Evolutionary conservation across 1,140 invertebrate genomes (phyloP).

Genomic region (Calephelis virginiensis): DNA sequence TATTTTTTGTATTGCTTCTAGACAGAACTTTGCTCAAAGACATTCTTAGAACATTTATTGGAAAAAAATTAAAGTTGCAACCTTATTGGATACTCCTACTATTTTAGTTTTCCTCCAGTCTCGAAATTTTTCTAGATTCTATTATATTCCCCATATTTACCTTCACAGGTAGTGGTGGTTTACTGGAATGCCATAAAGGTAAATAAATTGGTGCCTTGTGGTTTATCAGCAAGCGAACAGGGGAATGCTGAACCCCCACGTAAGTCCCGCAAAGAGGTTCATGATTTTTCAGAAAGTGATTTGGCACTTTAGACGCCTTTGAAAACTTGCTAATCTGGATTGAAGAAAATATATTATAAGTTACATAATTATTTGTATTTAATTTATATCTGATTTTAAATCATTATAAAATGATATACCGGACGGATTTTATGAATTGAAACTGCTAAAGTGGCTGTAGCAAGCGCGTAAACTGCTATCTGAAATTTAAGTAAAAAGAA

Average conservation of each 20-base stretch:
- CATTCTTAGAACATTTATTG: too few species aligned
- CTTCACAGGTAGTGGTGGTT: constrained; percentile 73
- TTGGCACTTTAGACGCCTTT: constrained; percentile 65
- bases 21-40: too few species aligned
- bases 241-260: constrained; percentile 64
- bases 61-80: too few species aligned
- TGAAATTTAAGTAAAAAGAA: constrained; percentile 47
- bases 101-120: too few species aligned
- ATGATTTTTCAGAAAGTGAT: constrained; percentile 68
- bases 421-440: constrained; percentile 75
- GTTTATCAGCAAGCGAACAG: constrained; percentile 61
- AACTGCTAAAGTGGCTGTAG: constrained; percentile 65
- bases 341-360: constrained; percentile 32
- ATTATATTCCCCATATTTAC: constrained; percentile 36
- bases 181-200: constrained; percentile 76
- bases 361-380: constrained; percentile 52
- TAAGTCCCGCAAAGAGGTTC: constrained; percentile 62
- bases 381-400: neutral
- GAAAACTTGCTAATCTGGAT: constrained; percentile 77
- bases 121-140: too few species aligned
- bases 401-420: constrained; percentile 50
- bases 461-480: constrained; percentile 74
- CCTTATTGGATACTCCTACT: too few species aligned
- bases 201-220: constrained; percentile 71
- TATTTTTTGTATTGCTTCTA: too few species aligned